Evolutionary conservation across 2,797 vertebrate species (phyloP), one percentile per base, ranked within the genome.

Genomic region (Synanceia verrucosa): DNA sequence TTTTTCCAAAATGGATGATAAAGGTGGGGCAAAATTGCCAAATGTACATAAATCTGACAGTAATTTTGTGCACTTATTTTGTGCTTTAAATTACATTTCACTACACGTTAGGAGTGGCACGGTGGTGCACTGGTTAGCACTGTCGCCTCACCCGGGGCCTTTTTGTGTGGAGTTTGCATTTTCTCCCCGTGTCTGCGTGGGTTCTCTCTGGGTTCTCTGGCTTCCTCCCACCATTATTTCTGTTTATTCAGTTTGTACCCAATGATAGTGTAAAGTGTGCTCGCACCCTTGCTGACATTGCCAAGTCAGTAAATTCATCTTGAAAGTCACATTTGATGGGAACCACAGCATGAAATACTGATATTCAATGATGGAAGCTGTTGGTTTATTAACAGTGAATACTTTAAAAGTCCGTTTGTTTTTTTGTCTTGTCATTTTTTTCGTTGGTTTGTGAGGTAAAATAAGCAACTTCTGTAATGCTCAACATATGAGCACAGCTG

Each of bases 401-500:
- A 9, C 11, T n/a, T 34, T 61, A 37, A 28, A 44, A 39, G 37
- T 39, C 14, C 14, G 6, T 39, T 39, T 39, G 14, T 41, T 18
- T 41, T 39, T 18, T 6, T 36, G 5, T 26, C n/a, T 33, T 24
- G 14, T 53, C 16, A 13, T 24, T 36, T 4, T 37, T 4, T 37
- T 37, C 10, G 13, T 47, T 37, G 37, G 31, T 69, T 18, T 46
- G 9, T 53, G 10, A 68, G 8, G 50, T 41, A 14, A 70, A 23
- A 79, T 37, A 52, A 65, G 47, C 63, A 62, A 34, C 37, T 62
- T 39, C 19, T 23, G 53, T 36, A 59, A 56, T 37, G 34, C 39
- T 39, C n/a, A 55, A 58, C 60, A 61, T 6, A 24, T 24, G 52
- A 48, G 75, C 71, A 6, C 12, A 50, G 64, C 56, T 83, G 76